phyloP scores from a whole-genome alignment of 2,888 invertebrate species.

The Actias luna region DNA sequence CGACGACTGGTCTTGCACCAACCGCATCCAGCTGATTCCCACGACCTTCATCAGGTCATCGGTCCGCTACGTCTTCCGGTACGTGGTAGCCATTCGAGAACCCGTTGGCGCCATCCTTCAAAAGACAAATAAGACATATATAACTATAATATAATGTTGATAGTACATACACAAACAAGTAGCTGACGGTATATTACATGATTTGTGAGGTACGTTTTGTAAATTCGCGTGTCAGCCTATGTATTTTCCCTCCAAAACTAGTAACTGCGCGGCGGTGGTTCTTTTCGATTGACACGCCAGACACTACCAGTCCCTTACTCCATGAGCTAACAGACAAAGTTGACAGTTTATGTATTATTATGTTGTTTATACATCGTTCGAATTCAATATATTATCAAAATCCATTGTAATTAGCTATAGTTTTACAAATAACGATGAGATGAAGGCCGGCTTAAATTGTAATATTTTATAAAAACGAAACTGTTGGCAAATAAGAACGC shows the following conservation, averaged over 20 bases:
- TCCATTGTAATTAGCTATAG: no score
- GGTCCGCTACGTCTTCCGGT: no score
- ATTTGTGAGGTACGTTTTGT: slow-evolving; percentile 21
- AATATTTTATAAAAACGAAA: no score
- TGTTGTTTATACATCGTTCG: not conserved
- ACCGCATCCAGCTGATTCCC: no score
- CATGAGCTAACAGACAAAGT: slow-evolving; percentile 34
- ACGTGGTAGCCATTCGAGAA: no score
- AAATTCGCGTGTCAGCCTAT: slow-evolving; percentile 55
- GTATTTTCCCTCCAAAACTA: slow-evolving; percentile 50
- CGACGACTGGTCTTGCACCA: no score
- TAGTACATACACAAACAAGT: not conserved
- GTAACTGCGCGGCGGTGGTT: not conserved
- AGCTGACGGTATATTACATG: not conserved
- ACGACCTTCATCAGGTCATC: no score
- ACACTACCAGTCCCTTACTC: slow-evolving; percentile 68
- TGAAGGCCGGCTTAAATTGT: no score
- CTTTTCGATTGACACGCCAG: slow-evolving; percentile 54
- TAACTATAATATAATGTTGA: not conserved
- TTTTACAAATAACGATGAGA: no score
- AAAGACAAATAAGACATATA: not conserved
- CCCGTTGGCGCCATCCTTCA: no score
- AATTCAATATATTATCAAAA: no score
- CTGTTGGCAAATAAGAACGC: no score
- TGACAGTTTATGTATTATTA: not conserved